Percentiles rank a stretch among this genome's conserved stretches.
Evolutionary conservation across 2,888 invertebrate genomes (phyloP).

Genomic region (Nudaria mundana): DNA sequence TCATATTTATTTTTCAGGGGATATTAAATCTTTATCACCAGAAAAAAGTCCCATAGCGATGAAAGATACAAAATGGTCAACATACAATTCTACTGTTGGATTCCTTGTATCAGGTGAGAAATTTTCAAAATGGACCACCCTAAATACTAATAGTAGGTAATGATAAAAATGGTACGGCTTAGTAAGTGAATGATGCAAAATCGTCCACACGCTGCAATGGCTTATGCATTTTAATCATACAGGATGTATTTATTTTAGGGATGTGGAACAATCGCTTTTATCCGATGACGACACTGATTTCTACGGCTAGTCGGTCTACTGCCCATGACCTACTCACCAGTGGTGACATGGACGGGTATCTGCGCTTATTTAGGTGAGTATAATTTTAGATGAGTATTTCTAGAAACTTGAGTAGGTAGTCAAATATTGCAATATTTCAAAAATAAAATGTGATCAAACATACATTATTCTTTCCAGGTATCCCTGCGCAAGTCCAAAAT

Average conservation of each 20-base stretch:
- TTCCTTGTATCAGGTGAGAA: slow-evolving; percentile 89
- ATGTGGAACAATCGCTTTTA: slow-evolving; percentile 96
- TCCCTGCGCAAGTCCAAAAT: slow-evolving; percentile 92
- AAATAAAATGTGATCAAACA: too few species aligned
- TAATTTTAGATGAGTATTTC: too few species aligned
- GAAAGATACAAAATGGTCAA: slow-evolving; percentile 95
- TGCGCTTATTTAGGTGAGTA: slow-evolving; percentile 90
- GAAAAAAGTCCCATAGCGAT: slow-evolving; percentile 94
- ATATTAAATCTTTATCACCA: slow-evolving; percentile 91
- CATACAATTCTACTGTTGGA: slow-evolving; percentile 92
- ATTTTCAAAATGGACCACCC: too few species aligned
- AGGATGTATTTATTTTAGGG: slow-evolving; percentile 75
- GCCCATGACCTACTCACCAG: slow-evolving; percentile 91
- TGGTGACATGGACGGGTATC: slow-evolving; percentile 94
- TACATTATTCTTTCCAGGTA: slow-evolving; percentile 86
- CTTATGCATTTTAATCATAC: too few species aligned
- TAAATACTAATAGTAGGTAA: too few species aligned
- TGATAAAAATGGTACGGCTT: too few species aligned
- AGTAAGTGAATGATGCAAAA: too few species aligned
- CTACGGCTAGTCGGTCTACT: slow-evolving; percentile 90
- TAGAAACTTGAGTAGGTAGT: too few species aligned
- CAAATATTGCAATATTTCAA: too few species aligned
- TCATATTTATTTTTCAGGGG: slow-evolving; percentile 83
- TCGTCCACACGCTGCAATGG: neutral
- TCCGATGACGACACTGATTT: slow-evolving; percentile 90